A percentile compares a stretch with the other conserved stretches of the same genome.
phyloP scores from a whole-genome alignment of 2,888 invertebrate genomes.

The Junonia oenone region DNA sequence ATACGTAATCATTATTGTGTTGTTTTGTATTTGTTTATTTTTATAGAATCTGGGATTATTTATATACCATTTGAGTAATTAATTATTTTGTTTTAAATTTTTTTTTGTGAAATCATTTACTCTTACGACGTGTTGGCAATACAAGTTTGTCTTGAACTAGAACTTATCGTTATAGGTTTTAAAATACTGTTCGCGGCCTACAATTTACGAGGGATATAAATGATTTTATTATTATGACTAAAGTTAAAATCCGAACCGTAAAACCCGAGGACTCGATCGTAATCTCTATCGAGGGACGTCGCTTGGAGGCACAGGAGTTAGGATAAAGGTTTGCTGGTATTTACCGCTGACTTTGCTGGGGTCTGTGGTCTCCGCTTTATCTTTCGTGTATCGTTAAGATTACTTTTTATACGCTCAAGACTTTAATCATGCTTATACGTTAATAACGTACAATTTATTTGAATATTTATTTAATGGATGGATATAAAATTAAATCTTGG shows the following conservation, averaged over 20 bases:
- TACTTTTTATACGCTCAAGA: background rate
- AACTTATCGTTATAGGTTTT: background rate
- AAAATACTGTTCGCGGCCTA: background rate
- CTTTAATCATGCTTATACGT: no score
- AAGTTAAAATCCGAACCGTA: constrained; percentile 14
- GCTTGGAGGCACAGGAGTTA: constrained; percentile 12
- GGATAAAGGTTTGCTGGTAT: constrained; percentile 18
- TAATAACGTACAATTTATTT: no score
- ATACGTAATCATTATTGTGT: no score
- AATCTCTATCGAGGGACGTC: constrained; percentile 17
- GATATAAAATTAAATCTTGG: no score
- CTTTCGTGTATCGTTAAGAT: constrained; percentile 10
- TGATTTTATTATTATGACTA: background rate
- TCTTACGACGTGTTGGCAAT: no score
- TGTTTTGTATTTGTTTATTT: no score
- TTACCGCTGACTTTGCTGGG: constrained; percentile 8
- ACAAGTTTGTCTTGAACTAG: background rate
- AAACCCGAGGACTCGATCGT: constrained; percentile 13
- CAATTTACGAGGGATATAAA: background rate
- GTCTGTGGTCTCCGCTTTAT: background rate
- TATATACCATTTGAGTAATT: no score
- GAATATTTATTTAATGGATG: no score
- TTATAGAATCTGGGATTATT: no score
- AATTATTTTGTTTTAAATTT: no score
- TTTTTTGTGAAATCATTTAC: no score